Conservation (phyloP, 2,113 vertebrate species). For the Mus pahari region DNA sequence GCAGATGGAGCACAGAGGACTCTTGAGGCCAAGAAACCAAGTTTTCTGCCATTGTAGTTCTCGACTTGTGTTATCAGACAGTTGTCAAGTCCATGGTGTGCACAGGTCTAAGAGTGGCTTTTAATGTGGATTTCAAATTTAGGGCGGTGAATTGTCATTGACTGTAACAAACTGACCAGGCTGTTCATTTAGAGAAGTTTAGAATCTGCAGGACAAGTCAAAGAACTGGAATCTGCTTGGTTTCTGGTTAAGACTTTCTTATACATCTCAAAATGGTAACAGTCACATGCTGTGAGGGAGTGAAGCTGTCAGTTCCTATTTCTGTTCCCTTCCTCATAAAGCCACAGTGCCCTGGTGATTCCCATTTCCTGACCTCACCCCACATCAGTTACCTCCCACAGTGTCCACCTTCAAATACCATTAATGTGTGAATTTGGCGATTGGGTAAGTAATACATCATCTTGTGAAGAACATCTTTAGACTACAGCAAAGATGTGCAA, state of each 20-base stretch:
- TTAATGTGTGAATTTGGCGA: not conserved
- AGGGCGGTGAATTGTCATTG: not conserved
- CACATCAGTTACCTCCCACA: not conserved
- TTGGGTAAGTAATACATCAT: not conserved
- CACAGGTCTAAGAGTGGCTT: not conserved
- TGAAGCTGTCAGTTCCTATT: not conserved
- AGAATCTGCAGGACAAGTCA: no score
- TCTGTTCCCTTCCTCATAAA: not conserved
- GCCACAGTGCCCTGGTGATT: no score
- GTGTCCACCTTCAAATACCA: not conserved
- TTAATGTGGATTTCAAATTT: not conserved
- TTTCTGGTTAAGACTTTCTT: not conserved
- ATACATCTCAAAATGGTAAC: not conserved
- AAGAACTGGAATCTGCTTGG: not conserved
- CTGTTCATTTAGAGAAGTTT: not conserved
- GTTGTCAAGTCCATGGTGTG: not conserved
- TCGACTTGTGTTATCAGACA: not conserved
- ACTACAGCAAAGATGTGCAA: not conserved
- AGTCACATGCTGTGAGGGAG: not conserved
- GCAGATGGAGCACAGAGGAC: not conserved
- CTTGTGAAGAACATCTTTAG: not conserved
- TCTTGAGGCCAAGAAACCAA: not conserved
- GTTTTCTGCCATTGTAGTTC: not conserved
- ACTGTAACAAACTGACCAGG: not conserved
- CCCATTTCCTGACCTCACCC: not conserved